Percentiles rank a stretch among this genome's conserved stretches.
phyloP scores from a whole-genome alignment of 2,888 invertebrate species.

The Dasypolia templi region DNA sequence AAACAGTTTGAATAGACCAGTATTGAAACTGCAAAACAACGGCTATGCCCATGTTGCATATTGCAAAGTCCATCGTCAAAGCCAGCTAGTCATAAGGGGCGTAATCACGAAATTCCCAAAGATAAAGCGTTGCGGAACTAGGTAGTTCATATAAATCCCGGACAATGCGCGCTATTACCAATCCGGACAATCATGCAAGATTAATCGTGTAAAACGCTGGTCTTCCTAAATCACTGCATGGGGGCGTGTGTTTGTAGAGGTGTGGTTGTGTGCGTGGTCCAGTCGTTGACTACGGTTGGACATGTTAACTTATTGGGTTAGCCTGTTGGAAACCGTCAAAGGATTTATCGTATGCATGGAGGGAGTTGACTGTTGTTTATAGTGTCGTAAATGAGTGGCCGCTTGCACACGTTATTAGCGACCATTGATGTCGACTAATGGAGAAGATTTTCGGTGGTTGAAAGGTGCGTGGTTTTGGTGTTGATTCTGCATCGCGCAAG shows the following conservation, averaged over 20 bases:
- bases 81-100: conserved; percentile 19
- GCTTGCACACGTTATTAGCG: conserved; percentile 43
- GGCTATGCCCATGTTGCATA: not conserved
- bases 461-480: not conserved
- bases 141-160: conserved; percentile 61
- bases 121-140: conserved; percentile 54
- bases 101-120: conserved; percentile 58
- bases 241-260: conserved; percentile 10
- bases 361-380: conserved; percentile 36
- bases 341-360: conserved; percentile 49
- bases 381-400: conserved; percentile 36
- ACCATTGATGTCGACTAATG: conserved; percentile 9
- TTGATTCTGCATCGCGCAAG: no score
- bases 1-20: not conserved
- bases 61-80: conserved; percentile 2
- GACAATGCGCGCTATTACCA: conserved; percentile 61
- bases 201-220: conserved; percentile 69
- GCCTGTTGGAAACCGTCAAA: conserved; percentile 56
- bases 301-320: conserved; percentile 59
- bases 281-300: conserved; percentile 42
- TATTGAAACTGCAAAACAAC: not conserved
- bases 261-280: conserved; percentile 16
- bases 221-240: conserved; percentile 67
- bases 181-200: conserved; percentile 67
- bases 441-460: conserved; percentile 19